Evolutionary conservation across 2,888 invertebrate genomes (phyloP).

Genomic region (Drosophila colorata): DNA sequence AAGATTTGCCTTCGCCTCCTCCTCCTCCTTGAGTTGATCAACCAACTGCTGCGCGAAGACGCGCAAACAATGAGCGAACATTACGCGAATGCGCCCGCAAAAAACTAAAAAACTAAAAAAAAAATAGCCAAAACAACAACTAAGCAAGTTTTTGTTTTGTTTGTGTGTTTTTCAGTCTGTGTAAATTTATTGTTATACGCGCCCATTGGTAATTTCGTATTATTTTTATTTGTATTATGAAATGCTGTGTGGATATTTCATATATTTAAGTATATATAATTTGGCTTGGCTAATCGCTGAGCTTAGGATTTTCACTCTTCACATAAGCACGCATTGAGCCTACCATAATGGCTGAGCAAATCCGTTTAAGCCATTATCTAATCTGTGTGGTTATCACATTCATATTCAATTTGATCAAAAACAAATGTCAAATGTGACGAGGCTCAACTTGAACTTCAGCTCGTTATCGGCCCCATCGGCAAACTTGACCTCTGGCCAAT

Average conservation of each 20-base stretch:
- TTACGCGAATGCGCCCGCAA: slow-evolving; percentile 67
- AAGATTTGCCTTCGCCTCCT: slow-evolving; percentile 50
- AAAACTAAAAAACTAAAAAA: slow-evolving; percentile 35
- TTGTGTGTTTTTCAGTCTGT: slow-evolving; percentile 22
- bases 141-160: slow-evolving; percentile 26
- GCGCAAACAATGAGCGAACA: slow-evolving; percentile 70
- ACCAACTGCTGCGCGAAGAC: slow-evolving; percentile 34
- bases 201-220: slow-evolving; percentile 77
- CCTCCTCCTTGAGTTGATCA: slow-evolving; percentile 38
- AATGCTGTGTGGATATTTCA: slow-evolving; percentile 55
- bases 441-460: slow-evolving; percentile 61
- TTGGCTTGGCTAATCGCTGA: slow-evolving; percentile 53
- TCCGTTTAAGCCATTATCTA: slow-evolving; percentile 31
- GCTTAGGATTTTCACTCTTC: slow-evolving; percentile 41
- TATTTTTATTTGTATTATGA: slow-evolving; percentile 69
- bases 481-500: slow-evolving; percentile 68
- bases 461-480: slow-evolving; percentile 49
- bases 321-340: slow-evolving; percentile 33
- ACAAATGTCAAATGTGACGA: slow-evolving; percentile 46
- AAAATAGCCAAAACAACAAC: slow-evolving; percentile 41
- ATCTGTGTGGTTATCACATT: slow-evolving; percentile 32
- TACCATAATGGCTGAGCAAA: slow-evolving; percentile 39
- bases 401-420: slow-evolving; percentile 28
- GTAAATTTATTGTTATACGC: slow-evolving; percentile 72
- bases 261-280: slow-evolving; percentile 39